A percentile compares a stretch with the other conserved stretches of the same genome.
phyloP scores from a whole-genome alignment of 2,888 invertebrate species.

The Ganaspis brasiliensis region DNA sequence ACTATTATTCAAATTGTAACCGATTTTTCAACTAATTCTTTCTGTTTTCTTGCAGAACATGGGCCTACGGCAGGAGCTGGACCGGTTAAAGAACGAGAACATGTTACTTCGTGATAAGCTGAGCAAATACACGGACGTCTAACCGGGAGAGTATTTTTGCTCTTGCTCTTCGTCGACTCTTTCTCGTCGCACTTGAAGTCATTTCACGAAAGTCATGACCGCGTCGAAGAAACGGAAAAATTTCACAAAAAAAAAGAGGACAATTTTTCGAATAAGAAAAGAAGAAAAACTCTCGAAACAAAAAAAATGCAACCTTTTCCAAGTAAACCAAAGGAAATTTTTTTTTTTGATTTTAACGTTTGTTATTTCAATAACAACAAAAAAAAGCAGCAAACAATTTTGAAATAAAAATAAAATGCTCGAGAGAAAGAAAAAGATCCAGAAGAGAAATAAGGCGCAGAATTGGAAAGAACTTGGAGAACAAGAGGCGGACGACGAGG shows the following conservation, averaged over 20 bases:
- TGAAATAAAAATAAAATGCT: neutral
- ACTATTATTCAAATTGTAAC: slow-evolving; percentile 23
- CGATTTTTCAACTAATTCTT: slow-evolving; percentile 47
- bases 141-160: slow-evolving; percentile 76
- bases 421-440: slow-evolving; percentile 27
- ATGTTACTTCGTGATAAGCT: slow-evolving; percentile 93
- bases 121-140: slow-evolving; percentile 93
- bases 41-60: slow-evolving; percentile 85
- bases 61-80: slow-evolving; percentile 94
- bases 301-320: neutral
- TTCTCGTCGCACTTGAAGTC: slow-evolving; percentile 41
- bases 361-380: neutral
- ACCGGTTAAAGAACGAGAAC: slow-evolving; percentile 95
- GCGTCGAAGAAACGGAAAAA: slow-evolving; percentile 40
- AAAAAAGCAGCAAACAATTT: neutral
- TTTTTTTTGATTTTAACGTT: neutral
- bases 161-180: slow-evolving; percentile 57
- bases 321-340: slow-evolving; percentile 13
- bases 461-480: slow-evolving; percentile 45
- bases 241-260: slow-evolving; percentile 34
- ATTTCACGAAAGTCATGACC: slow-evolving; percentile 24
- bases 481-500: slow-evolving; percentile 31
- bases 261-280: slow-evolving; percentile 15
- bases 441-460: slow-evolving; percentile 43
- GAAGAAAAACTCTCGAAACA: slow-evolving; percentile 14